Conservation (phyloP, 2,113 vertebrate species). For the Callorhinus ursinus region DNA sequence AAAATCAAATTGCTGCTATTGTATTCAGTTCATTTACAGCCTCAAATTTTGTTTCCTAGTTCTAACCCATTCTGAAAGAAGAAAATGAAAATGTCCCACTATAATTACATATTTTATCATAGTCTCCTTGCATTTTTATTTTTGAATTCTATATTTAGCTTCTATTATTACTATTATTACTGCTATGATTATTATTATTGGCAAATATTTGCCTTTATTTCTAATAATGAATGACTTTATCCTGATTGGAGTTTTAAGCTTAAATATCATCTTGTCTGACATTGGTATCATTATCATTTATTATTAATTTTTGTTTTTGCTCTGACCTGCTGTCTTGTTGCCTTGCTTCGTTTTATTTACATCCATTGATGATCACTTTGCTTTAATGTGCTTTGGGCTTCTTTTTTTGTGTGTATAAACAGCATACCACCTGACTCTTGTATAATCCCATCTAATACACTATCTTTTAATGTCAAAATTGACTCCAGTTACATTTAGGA, state of each 20-base stretch:
- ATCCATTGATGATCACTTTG: not conserved
- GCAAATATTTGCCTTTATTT: not conserved
- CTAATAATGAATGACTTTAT: not conserved
- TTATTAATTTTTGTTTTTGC: not conserved
- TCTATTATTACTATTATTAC: not conserved
- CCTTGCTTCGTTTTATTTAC: not conserved
- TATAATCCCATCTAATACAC: not conserved
- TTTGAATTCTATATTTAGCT: not conserved
- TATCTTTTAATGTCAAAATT: not conserved
- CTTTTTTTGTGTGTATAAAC: not conserved
- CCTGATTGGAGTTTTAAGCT: not conserved
- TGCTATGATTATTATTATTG: not conserved
- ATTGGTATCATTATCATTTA: not conserved
- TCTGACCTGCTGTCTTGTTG: not conserved
- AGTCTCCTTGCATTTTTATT: not conserved
- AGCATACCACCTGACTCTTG: not conserved
- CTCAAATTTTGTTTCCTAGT: not conserved
- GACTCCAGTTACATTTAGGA: not conserved
- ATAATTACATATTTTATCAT: not conserved
- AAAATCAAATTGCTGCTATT: not conserved
- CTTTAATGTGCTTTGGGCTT: not conserved
- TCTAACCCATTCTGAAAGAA: not conserved
- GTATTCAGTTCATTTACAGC: not conserved
- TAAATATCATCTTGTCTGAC: not conserved
- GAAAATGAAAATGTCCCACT: not conserved